Percentiles rank a stretch among this genome's conserved stretches.
Conservation (phyloP, 1,140 invertebrate species). For the Lepidurus packardi region DNA sequence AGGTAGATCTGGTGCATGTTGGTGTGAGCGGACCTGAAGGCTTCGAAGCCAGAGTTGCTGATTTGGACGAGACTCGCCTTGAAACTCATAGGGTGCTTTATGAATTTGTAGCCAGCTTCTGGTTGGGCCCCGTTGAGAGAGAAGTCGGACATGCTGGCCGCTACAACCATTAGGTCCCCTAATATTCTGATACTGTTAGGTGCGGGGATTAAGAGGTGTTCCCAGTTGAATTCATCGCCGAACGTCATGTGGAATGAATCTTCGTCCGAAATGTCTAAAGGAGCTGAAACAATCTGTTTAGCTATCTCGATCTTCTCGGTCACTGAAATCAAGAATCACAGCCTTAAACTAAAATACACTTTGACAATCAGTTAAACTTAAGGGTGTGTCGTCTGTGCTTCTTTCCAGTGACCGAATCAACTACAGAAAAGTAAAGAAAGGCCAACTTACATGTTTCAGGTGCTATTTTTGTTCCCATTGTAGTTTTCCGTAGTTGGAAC, state of each 20-base stretch:
- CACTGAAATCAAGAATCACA: no score
- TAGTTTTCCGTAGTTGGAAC: neutral
- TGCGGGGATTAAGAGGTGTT: neutral
- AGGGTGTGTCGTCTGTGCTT: no score
- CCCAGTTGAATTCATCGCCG: neutral
- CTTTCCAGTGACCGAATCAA: no score
- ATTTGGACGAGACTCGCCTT: conserved; percentile 29
- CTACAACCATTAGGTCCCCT: conserved; percentile 29
- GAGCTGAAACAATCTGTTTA: no score
- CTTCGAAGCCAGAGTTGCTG: conserved; percentile 10
- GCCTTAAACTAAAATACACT: no score
- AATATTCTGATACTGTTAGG: conserved; percentile 26
- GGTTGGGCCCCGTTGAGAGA: neutral
- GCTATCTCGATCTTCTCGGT: no score
- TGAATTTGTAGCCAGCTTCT: neutral
- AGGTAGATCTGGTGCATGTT: conserved; percentile 32
- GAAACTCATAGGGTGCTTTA: conserved; percentile 29
- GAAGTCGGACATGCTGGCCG: conserved; percentile 25
- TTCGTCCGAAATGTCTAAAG: neutral
- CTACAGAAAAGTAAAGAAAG: neutral
- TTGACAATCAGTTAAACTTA: no score
- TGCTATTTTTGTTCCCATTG: neutral
- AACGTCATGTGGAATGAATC: conserved; percentile 16
- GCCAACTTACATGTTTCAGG: neutral
- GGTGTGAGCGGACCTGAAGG: conserved; percentile 29